Evolutionary conservation across 2,113 vertebrate species (phyloP).

Genomic region (Colaptes auratus): DNA sequence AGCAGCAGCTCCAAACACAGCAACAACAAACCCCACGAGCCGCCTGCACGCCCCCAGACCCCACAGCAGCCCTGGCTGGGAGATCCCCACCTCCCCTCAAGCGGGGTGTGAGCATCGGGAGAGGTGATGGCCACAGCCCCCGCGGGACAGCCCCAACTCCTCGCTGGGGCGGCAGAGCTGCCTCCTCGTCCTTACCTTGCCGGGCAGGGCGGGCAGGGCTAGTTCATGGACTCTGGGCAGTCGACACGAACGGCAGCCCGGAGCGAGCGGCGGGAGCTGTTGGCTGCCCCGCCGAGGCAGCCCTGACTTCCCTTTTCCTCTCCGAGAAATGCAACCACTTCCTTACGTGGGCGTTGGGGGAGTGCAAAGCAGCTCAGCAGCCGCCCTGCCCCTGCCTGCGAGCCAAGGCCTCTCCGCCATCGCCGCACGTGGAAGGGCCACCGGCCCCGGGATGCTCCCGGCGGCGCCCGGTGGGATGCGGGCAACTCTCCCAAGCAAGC

Average conservation of each 20-base stretch:
- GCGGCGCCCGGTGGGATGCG: not conserved
- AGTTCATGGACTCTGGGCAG: conserved; percentile 91
- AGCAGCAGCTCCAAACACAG: rapidly evolving
- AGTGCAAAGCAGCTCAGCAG: conserved; percentile 29
- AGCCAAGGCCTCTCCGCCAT: not conserved
- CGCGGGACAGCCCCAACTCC: not conserved
- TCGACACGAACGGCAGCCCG: conserved; percentile 84
- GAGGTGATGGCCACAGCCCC: not conserved
- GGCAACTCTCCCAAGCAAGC: not conserved
- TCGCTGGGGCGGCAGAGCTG: not conserved
- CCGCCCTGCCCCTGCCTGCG: conserved; percentile 36
- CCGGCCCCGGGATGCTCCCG: not conserved
- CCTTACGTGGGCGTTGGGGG: conserved; percentile 80
- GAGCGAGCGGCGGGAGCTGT: not conserved
- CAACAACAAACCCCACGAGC: not conserved
- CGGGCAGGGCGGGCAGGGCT: not conserved
- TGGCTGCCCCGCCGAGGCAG: conserved; percentile 18
- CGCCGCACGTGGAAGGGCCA: not conserved
- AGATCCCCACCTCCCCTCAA: not conserved
- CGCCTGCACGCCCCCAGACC: not conserved
- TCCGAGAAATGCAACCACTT: conserved; percentile 79
- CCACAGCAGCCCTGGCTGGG: not conserved
- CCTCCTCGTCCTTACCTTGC: conserved; percentile 33
- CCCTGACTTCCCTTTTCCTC: conserved; percentile 79
- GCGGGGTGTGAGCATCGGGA: not conserved